Percentiles rank a stretch among this genome's conserved stretches.
phyloP scores from a whole-genome alignment of 2,888 invertebrate species.

The Petrolisthes manimaculis region DNA sequence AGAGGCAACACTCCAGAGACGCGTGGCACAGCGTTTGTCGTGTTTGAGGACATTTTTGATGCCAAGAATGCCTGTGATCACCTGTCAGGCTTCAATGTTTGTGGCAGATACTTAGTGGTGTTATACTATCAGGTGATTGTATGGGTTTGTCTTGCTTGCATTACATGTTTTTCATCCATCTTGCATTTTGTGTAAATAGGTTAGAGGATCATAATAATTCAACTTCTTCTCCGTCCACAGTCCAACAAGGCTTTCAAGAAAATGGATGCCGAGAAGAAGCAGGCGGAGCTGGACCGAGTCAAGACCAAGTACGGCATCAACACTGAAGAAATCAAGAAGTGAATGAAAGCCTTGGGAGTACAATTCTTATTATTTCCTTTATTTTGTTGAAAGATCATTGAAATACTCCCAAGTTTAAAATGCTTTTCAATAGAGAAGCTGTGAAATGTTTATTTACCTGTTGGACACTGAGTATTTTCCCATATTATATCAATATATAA shows the following conservation, averaged over 20 bases:
- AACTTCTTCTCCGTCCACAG: conserved; percentile 67
- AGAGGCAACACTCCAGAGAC: conserved; percentile 98
- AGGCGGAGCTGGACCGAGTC: conserved; percentile 93
- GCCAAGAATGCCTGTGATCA: conserved; percentile 99
- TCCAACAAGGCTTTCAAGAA: conserved; percentile 96
- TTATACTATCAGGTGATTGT: conserved; percentile 87
- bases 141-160: background rate
- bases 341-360: background rate
- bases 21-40: conserved; percentile 98
- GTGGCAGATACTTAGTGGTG: conserved; percentile 98
- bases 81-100: conserved; percentile 98
- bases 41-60: conserved; percentile 99
- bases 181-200: background rate
- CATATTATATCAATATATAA: too few relatives aligned
- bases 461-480: too few relatives aligned
- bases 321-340: conserved; percentile 48
- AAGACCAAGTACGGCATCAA: conserved; percentile 92
- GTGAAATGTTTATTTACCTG: too few relatives aligned
- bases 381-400: too few relatives aligned
- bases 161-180: conserved; percentile 4
- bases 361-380: too few relatives aligned
- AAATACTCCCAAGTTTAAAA: too few relatives aligned
- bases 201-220: background rate
- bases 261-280: conserved; percentile 93
- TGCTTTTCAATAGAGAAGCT: too few relatives aligned